phyloP scores from a whole-genome alignment of 2,888 invertebrate species.

The Dione juno region DNA sequence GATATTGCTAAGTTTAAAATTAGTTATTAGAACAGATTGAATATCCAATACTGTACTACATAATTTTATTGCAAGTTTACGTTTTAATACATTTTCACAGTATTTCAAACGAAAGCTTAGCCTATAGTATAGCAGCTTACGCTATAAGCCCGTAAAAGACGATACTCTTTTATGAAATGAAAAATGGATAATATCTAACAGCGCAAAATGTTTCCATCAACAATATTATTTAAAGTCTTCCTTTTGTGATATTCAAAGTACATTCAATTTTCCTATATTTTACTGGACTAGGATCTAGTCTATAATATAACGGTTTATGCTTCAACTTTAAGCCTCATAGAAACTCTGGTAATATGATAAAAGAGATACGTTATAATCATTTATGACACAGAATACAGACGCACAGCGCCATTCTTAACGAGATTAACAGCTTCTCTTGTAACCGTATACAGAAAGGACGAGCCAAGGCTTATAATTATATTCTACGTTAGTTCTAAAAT shows the following conservation, averaged over 20 bases:
- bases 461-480: conserved; percentile 16
- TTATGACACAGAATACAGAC: background rate
- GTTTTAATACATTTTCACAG: background rate
- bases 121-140: background rate
- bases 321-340: background rate
- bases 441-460: background rate
- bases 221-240: background rate
- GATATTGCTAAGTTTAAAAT: no score
- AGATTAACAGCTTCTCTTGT: conserved; percentile 18
- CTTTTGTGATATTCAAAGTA: background rate
- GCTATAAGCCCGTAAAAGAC: background rate
- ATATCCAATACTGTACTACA: no score
- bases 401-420: background rate
- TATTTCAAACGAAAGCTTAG: background rate
- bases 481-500: conserved; percentile 13
- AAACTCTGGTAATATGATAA: conserved; percentile 13
- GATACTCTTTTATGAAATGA: background rate
- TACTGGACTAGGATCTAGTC: background rate
- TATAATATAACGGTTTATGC: background rate
- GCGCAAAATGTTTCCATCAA: background rate
- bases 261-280: background rate
- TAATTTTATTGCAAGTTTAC: background rate
- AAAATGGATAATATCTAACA: background rate
- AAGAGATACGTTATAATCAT: conserved; percentile 5
- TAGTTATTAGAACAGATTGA: no score